A percentile compares a stretch with the other conserved stretches of the same genome.
phyloP scores from a whole-genome alignment of 2,113 vertebrate species.

The Xenus cinereus region DNA sequence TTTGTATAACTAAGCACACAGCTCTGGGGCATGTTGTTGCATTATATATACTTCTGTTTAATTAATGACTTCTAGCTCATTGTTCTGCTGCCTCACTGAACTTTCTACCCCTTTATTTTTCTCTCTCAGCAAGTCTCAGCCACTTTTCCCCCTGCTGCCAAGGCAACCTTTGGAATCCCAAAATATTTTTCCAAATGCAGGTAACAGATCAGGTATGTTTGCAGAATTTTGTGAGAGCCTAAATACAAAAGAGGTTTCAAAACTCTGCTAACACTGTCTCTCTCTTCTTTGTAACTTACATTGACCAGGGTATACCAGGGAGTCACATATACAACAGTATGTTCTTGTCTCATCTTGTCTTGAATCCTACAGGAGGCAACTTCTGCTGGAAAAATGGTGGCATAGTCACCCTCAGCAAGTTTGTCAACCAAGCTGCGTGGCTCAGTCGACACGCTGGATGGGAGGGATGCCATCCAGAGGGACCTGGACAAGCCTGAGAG shows the following conservation, averaged over 20 bases:
- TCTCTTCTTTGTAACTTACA: not conserved
- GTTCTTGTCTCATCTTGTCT: not conserved
- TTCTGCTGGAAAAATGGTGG: not conserved
- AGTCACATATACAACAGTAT: not conserved
- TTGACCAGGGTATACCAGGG: not conserved
- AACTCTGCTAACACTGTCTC: not conserved
- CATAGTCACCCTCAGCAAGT: not conserved
- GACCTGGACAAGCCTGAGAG: too few relatives aligned
- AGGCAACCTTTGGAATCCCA: not conserved
- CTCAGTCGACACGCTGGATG: too few relatives aligned
- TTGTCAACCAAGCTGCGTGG: too few relatives aligned
- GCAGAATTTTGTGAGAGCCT: not conserved
- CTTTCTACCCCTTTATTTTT: not conserved
- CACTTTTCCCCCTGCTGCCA: not conserved
- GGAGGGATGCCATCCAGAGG: too few relatives aligned
- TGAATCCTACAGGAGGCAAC: not conserved
- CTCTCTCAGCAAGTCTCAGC: not conserved
- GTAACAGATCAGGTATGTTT: not conserved
- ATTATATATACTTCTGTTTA: not conserved
- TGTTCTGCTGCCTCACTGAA: not conserved
- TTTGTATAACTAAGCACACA: not conserved
- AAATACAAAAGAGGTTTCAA: not conserved
- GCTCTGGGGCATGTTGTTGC: not conserved
- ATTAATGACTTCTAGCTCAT: not conserved
- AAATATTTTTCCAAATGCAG: not conserved